Conservation (phyloP, 2,113 vertebrate species). For the Salvelinus namaycush region DNA sequence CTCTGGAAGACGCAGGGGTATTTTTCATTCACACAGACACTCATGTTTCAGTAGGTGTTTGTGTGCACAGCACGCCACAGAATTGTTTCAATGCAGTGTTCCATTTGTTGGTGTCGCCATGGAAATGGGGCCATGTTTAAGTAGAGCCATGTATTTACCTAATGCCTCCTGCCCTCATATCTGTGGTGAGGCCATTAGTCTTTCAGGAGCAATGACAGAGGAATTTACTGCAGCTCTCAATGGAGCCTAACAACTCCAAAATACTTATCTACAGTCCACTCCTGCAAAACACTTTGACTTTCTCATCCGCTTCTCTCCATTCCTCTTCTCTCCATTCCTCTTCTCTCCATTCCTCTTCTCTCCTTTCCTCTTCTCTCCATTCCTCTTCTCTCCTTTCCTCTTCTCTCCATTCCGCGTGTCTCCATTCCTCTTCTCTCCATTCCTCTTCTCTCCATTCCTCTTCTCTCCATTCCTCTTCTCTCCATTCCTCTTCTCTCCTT, state of each 20-base stretch:
- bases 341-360: too few relatives aligned
- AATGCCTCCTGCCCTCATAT: slow-evolving; percentile 56
- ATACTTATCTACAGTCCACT: slow-evolving; percentile 34
- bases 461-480: too few relatives aligned
- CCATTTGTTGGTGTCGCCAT: slow-evolving; percentile 45
- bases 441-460: too few relatives aligned
- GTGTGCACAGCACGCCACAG: slow-evolving; percentile 10
- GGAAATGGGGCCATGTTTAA: slow-evolving; percentile 51
- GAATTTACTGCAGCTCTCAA: slow-evolving; percentile 46
- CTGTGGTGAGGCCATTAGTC: slow-evolving; percentile 50
- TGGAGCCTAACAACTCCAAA: slow-evolving; percentile 50
- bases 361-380: too few relatives aligned
- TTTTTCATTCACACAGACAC: not conserved
- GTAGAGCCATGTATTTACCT: slow-evolving; percentile 65
- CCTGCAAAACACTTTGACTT: slow-evolving; percentile 1
- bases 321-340: not conserved
- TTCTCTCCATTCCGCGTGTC: too few relatives aligned
- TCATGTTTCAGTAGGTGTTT: not conserved
- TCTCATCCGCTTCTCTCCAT: not conserved
- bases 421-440: too few relatives aligned
- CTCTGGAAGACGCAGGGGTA: not conserved
- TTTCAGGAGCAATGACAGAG: slow-evolving; percentile 44
- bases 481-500: too few relatives aligned
- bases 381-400: too few relatives aligned
- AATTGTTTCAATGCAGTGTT: slow-evolving; percentile 28